A percentile compares a stretch with the other conserved stretches of the same genome.
These are phyloP conservation scores for Diacarnus erythraeanus DNA, from an alignment of 37 sponge, comb jelly and placozoan genomes.

Conservation along the genomic window DNA sequence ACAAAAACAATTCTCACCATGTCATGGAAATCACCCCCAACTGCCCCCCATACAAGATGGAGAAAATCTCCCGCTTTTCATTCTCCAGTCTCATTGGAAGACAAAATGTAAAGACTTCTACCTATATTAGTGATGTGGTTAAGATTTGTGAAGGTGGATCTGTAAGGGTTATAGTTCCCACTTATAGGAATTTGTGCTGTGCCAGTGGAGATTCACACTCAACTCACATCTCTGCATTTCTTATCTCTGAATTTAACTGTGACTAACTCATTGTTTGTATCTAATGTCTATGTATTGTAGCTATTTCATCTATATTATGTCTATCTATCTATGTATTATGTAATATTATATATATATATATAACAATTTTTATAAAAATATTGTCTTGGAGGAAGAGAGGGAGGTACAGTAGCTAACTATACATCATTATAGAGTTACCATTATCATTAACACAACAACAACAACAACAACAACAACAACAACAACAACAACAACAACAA, in stretches of 20 bases:
- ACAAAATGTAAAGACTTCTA: not conserved
- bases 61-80: not conserved
- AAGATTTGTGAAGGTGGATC: slow-evolving; percentile 35
- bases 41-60: not conserved
- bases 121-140: slow-evolving; percentile 10
- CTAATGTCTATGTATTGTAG: too few species aligned
- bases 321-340: too few species aligned
- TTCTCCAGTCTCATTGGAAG: not conserved
- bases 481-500: too few species aligned
- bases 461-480: too few species aligned
- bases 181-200: slow-evolving; percentile 3
- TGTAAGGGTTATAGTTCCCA: slow-evolving; percentile 13
- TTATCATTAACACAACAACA: too few species aligned
- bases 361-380: too few species aligned
- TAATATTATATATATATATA: too few species aligned
- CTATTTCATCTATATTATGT: too few species aligned
- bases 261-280: not conserved
- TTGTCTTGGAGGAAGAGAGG: too few species aligned
- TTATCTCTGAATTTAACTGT: not conserved
- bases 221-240: slow-evolving; percentile 4
- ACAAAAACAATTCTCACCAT: not conserved
- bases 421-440: too few species aligned
- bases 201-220: not conserved
- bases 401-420: too few species aligned
- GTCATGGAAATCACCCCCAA: slow-evolving; percentile 12